Percentiles rank a stretch among this genome's conserved stretches.
Evolutionary conservation across 2,113 vertebrate species (phyloP).

Genomic region (Amphilophus citrinellus): DNA sequence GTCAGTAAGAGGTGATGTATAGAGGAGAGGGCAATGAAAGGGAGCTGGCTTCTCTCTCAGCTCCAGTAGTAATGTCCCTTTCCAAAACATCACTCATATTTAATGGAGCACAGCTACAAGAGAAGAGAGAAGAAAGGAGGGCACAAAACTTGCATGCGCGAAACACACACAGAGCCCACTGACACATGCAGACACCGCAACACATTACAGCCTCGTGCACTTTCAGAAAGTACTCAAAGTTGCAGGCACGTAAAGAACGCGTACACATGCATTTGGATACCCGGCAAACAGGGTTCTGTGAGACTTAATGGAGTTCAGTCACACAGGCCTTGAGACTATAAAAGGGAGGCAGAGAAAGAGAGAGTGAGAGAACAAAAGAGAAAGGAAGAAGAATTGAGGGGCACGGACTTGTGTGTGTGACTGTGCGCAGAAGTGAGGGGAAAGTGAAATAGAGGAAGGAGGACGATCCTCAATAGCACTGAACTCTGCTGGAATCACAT

Average conservation of each 20-base stretch:
- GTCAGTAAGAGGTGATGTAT: conserved; percentile 76
- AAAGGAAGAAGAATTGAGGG: not conserved
- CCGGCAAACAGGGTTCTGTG: conserved; percentile 49
- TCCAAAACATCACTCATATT: conserved; percentile 80
- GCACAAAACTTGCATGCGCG: conserved; percentile 17
- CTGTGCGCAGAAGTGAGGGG: not conserved
- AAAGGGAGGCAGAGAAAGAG: conserved; percentile 9
- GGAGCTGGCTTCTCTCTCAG: conserved; percentile 73
- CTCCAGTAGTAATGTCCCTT: conserved; percentile 76
- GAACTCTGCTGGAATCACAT: conserved; percentile 9
- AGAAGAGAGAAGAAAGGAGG: conserved; percentile 54
- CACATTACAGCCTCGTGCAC: conserved; percentile 39
- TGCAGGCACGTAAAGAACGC: conserved; percentile 7
- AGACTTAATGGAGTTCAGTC: conserved; percentile 67
- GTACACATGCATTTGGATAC: conserved; percentile 23
- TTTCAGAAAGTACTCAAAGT: conserved; percentile 32
- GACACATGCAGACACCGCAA: conserved; percentile 37
- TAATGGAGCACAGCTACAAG: conserved; percentile 76
- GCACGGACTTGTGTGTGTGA: conserved; percentile 24
- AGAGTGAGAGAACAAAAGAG: conserved; percentile 8
- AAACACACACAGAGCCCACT: conserved; percentile 21
- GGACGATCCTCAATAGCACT: not conserved
- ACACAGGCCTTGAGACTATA: conserved; percentile 44
- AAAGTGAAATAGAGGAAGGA: not conserved
- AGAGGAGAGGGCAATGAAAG: conserved; percentile 70